Evolutionary conservation across 1,140 invertebrate species (phyloP), one percentile per base, ranked within the genome.

Genomic region (Cotesia glomerata): DNA sequence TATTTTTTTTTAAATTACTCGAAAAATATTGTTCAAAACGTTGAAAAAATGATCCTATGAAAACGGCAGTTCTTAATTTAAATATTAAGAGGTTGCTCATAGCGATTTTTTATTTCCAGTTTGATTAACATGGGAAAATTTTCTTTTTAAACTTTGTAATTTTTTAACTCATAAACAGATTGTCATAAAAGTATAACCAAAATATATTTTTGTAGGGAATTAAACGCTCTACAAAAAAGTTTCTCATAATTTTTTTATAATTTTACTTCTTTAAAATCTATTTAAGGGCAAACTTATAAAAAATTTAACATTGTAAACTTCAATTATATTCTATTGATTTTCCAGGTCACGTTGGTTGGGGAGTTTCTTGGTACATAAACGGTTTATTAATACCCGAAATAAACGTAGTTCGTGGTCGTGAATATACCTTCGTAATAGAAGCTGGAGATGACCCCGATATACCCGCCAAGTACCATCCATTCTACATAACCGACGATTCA

Each of bases 281-380:
- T 49, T 49, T 3, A 3, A 26, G 26, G 26, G 26, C 26, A 18
- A 18, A 18, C 18, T 18, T 18, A 18, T 14, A 14, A 54, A 14
- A 16, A 54, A 54, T 16, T 54, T 14, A 14, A 14, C 7, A 14
- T 14, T n/a, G 13, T 11, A 5, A 16, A 13, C 13, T 13, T 54
- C n/a, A 54, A 54, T 16, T 54, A 54, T n/a, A 54, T 54, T 5
- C 5, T 54, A n/a, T 9, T n/a, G 34, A 9, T 18, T 14, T 74
- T 45, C 2, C 35, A 95, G 95, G 95, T 76, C 93, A 96, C 82
- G 94, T 96, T 3, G 95, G 95, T 51, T 97, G 95, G 95, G 95
- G 96, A 52, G 94, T 97, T 76, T 93, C 95, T 0, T 98, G 96
- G 96, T 97, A 96, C 87, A 97, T 98, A 76, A 98, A 98, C 84